These are phyloP conservation scores for Hydrotaea diabolus DNA, from an alignment of 2,888 invertebrate species.

Conservation along the genomic window DNA sequence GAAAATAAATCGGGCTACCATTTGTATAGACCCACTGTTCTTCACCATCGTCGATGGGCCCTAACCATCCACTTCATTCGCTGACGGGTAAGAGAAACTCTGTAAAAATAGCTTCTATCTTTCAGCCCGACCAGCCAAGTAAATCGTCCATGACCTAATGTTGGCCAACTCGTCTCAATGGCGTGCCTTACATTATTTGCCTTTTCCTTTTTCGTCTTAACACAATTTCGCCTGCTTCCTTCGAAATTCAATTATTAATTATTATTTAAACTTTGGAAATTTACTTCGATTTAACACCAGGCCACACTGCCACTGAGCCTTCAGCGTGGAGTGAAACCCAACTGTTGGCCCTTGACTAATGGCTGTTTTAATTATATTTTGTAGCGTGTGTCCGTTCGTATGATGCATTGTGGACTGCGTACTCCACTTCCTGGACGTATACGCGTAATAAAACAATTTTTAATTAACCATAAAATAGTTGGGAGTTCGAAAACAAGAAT, in stretches of 20 bases:
- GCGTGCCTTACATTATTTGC: not conserved
- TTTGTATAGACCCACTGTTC: not conserved
- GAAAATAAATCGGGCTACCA: too few relatives aligned
- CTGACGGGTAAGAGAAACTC: not conserved
- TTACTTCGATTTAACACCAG: not conserved
- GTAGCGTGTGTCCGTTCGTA: not conserved
- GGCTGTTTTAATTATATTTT: conserved; percentile 56
- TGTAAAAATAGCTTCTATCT: conserved; percentile 31
- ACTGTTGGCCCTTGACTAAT: conserved; percentile 61
- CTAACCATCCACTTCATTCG: not conserved
- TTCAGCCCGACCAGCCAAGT: conserved; percentile 1
- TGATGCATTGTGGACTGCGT: not conserved
- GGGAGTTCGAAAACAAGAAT: conserved; percentile 44
- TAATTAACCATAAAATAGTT: conserved; percentile 67
- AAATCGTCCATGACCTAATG: conserved; percentile 51
- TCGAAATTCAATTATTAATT: conserved; percentile 28
- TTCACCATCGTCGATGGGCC: not conserved
- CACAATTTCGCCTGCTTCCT: not conserved
- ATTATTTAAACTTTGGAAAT: conserved; percentile 28
- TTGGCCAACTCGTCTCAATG: conserved; percentile 18
- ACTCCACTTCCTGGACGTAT: not conserved
- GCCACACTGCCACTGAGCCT: not conserved
- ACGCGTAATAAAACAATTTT: conserved; percentile 60
- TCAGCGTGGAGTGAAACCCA: not conserved
- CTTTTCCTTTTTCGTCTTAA: not conserved